Evolutionary conservation across 1,140 invertebrate species (phyloP).

Genomic region (Protaetia brevitarsis): DNA sequence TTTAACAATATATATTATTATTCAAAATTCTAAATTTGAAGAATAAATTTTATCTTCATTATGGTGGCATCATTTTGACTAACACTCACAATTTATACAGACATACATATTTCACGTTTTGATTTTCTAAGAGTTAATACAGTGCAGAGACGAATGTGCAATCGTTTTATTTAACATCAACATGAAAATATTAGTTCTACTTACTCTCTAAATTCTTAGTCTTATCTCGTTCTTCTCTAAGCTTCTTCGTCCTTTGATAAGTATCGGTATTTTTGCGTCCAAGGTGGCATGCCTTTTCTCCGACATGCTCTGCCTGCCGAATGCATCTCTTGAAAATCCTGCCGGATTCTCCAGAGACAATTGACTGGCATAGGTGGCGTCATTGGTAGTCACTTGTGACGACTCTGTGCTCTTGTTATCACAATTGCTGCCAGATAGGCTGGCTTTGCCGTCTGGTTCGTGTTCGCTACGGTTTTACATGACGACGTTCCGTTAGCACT

Average conservation of each 20-base stretch:
- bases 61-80: too few relatives aligned
- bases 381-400: conserved; percentile 46
- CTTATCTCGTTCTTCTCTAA: conserved; percentile 62
- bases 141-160: too few relatives aligned
- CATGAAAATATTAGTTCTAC: too few relatives aligned
- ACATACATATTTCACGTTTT: too few relatives aligned
- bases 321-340: conserved; percentile 74
- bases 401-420: conserved; percentile 40
- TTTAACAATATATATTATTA: too few relatives aligned
- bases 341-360: conserved; percentile 70
- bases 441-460: conserved; percentile 46
- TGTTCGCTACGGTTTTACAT: conserved; percentile 43
- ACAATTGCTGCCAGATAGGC: conserved; percentile 31
- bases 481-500: conserved; percentile 19
- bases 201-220: conserved; percentile 40
- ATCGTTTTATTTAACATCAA: too few relatives aligned
- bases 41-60: too few relatives aligned
- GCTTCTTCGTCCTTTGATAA: conserved; percentile 89
- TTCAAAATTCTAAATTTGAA: too few relatives aligned
- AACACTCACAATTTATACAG: too few relatives aligned
- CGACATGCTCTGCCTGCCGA: conserved; percentile 94
- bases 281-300: conserved; percentile 93
- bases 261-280: conserved; percentile 93
- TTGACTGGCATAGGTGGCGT: conserved; percentile 74
- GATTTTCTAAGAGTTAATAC: too few relatives aligned